A percentile compares a stretch with the other conserved stretches of the same genome.
Conservation (phyloP, 2,888 invertebrate species). For the Anoplius nigerrimus region DNA sequence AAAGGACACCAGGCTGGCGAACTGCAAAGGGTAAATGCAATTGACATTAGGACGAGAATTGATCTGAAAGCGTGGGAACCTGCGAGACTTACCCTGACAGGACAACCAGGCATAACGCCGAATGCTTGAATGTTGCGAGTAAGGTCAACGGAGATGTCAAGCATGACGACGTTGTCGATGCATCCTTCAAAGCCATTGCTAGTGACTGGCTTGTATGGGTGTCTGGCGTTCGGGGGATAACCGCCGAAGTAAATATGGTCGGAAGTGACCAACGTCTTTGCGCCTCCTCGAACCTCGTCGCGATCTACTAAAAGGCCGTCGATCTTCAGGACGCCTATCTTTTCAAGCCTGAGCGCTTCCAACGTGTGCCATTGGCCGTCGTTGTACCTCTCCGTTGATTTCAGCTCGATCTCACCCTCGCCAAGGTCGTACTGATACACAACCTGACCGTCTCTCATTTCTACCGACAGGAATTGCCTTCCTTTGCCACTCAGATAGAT, state of each 20-base stretch:
- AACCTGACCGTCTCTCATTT: conserved; percentile 87
- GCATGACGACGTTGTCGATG: conserved; percentile 88
- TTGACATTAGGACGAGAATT: too few relatives aligned
- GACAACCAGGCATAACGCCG: conserved; percentile 92
- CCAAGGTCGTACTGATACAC: conserved; percentile 78
- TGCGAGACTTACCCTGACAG: conserved; percentile 83
- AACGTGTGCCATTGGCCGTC: conserved; percentile 95
- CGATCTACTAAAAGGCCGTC: conserved; percentile 77
- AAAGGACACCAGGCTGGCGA: conserved; percentile 86
- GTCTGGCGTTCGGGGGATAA: conserved; percentile 80
- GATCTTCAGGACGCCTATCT: conserved; percentile 82
- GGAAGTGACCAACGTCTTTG: conserved; percentile 76
- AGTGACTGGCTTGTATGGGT: conserved; percentile 81
- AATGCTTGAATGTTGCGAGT: conserved; percentile 86
- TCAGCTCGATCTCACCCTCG: conserved; percentile 71
- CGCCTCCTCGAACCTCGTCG: conserved; percentile 73
- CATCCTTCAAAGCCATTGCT: conserved; percentile 94
- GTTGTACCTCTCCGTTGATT: conserved; percentile 83
- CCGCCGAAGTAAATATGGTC: conserved; percentile 95
- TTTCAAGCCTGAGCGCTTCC: conserved; percentile 83
- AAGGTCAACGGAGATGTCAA: conserved; percentile 86
- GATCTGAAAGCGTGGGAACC: too few relatives aligned
- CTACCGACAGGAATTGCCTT: conserved; percentile 87
- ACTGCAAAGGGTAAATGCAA: conserved; percentile 77
- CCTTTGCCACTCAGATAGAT: conserved; percentile 90